Conservation (phyloP, 2,797 vertebrate genomes). For the Sebastes trivittatus region DNA sequence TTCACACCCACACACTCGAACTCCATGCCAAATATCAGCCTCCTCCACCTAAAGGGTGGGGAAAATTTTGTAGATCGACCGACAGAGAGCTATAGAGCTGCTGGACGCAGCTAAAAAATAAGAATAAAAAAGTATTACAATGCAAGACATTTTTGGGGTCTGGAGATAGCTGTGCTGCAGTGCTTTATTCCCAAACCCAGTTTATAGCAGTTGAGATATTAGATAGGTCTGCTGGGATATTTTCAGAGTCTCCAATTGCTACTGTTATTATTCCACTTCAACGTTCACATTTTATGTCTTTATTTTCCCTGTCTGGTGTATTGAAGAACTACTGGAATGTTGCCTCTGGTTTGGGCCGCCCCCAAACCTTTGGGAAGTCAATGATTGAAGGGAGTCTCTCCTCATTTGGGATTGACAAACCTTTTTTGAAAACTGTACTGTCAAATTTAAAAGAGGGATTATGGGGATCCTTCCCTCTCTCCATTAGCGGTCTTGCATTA, state of each 20-base stretch:
- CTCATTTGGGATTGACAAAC: background rate
- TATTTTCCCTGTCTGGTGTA: background rate
- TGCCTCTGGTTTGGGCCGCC: background rate
- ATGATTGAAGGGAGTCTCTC: background rate
- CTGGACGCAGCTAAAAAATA: background rate
- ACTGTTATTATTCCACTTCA: background rate
- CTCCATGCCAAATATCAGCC: background rate
- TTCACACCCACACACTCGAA: background rate
- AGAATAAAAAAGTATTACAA: background rate
- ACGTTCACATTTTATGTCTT: background rate
- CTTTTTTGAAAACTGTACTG: background rate
- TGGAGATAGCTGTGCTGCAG: background rate
- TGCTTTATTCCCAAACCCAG: background rate
- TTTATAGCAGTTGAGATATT: background rate
- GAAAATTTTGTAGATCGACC: background rate
- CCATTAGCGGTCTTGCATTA: background rate
- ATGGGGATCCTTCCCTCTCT: background rate
- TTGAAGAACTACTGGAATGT: background rate
- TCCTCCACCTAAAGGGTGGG: background rate
- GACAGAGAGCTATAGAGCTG: background rate
- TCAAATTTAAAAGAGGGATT: background rate
- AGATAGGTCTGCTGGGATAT: background rate
- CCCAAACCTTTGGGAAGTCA: background rate
- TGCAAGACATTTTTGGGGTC: background rate
- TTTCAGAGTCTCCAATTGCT: background rate